A percentile compares a stretch with the other conserved stretches of the same genome.
Evolutionary conservation across 2,113 vertebrate genomes (phyloP).

Genomic region (Pungitius pungitius): DNA sequence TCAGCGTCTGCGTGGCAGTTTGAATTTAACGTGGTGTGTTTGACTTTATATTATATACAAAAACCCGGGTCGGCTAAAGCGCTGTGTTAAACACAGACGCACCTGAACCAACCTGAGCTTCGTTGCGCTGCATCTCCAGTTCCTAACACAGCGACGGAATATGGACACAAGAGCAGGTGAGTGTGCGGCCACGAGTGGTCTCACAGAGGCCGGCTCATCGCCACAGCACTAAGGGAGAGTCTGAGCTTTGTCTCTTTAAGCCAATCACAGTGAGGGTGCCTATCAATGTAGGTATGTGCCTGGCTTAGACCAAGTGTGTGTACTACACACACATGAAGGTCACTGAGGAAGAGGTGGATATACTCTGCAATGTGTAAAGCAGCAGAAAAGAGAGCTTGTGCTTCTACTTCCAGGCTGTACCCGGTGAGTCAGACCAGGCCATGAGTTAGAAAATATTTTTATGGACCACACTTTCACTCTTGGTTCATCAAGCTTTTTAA

Average conservation of each 20-base stretch:
- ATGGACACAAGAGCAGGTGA: neutral
- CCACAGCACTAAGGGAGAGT: neutral
- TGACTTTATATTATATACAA: neutral
- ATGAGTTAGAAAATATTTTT: neutral
- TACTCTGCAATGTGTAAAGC: neutral
- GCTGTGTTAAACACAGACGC: neutral
- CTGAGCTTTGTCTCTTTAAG: neutral
- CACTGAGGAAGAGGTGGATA: neutral
- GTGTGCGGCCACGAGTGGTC: neutral
- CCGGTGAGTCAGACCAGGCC: too few species aligned
- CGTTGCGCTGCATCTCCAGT: neutral
- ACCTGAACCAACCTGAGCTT: neutral
- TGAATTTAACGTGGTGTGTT: neutral
- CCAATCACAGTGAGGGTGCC: neutral
- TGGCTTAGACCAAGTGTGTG: neutral
- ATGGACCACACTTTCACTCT: neutral
- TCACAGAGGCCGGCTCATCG: neutral
- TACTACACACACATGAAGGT: neutral
- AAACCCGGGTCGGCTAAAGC: neutral
- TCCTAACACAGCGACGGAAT: neutral
- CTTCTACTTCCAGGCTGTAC: neutral
- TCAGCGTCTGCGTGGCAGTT: neutral
- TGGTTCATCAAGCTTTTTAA: neutral
- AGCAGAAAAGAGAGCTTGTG: too few species aligned
- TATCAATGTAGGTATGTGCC: neutral